These are phyloP conservation scores for Pimephales promelas DNA, from an alignment of 2,113 vertebrate genomes.

Conservation along the genomic window DNA sequence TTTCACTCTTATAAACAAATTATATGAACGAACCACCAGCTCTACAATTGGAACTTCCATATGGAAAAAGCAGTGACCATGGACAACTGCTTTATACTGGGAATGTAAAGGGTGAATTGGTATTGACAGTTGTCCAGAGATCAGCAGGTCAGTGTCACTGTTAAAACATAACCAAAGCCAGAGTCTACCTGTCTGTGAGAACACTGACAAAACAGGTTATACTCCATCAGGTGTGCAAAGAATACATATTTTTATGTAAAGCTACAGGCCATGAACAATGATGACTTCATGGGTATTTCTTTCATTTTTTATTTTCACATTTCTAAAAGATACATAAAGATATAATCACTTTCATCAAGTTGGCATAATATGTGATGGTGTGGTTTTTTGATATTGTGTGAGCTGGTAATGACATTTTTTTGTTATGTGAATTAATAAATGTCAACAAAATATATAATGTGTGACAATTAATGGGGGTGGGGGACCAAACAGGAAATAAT, in stretches of 20 bases:
- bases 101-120: slow-evolving; percentile 13
- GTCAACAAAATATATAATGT: too few relatives aligned
- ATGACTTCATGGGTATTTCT: neutral
- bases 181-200: slow-evolving; percentile 58
- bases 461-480: too few relatives aligned
- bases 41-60: neutral
- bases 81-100: neutral
- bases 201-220: slow-evolving; percentile 51
- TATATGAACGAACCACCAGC: neutral
- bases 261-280: neutral
- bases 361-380: neutral
- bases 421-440: too few relatives aligned
- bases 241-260: neutral
- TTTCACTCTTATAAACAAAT: slow-evolving; percentile 6
- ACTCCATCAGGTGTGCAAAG: slow-evolving; percentile 53
- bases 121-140: slow-evolving; percentile 11
- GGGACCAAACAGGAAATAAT: too few relatives aligned
- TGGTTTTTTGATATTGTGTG: neutral
- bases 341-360: neutral
- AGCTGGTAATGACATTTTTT: too few relatives aligned
- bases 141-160: slow-evolving; percentile 56
- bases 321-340: neutral
- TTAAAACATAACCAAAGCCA: slow-evolving; percentile 64
- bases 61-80: neutral
- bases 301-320: too few relatives aligned